Evolutionary conservation across 35 echinoderm and acorn worm genomes (phyloP).

Genomic region (Patiria miniata): DNA sequence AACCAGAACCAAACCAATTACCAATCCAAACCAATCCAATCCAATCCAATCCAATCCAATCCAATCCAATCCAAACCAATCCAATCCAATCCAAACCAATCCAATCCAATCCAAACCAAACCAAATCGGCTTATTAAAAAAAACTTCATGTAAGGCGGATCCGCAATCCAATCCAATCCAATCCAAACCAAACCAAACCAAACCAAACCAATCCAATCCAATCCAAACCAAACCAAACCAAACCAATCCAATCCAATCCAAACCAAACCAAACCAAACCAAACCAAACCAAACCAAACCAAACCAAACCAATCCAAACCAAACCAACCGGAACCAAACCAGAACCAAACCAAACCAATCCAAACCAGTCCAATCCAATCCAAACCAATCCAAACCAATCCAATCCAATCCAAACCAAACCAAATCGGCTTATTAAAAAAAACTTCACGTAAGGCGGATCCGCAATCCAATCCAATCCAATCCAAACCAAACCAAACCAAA

Average conservation of each 20-base stretch:
- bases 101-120: background rate
- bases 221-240: background rate
- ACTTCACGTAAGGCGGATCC: no score
- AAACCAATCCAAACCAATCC: constrained; percentile 3
- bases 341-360: no score
- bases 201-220: background rate
- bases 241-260: background rate
- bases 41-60: background rate
- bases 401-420: background rate
- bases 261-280: constrained; percentile 9
- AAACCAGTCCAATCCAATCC: background rate
- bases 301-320: constrained; percentile 8
- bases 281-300: background rate
- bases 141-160: no score
- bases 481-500: no score
- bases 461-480: no score
- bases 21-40: background rate
- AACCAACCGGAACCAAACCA: no score
- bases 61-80: background rate
- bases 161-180: no score
- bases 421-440: no score
- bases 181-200: background rate
- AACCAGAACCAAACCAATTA: background rate
- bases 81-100: background rate
- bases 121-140: no score